Base-by-base conservation (phyloP, 2,113 vertebrate species). In the Verasper variegatus region DNA sequence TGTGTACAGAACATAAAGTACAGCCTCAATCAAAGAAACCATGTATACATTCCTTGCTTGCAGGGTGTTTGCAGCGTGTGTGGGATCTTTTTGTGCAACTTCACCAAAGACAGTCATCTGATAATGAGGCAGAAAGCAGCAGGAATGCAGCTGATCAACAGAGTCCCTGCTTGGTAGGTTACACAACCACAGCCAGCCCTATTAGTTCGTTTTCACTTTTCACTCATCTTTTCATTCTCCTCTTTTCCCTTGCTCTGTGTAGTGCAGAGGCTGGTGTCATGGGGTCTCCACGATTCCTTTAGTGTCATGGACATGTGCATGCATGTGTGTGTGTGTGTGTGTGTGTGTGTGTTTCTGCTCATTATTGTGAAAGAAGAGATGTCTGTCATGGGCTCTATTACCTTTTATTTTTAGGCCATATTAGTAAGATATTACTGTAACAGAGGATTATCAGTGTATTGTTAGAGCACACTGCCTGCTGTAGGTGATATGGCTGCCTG, bases 71-170 rank as follows among this genome's bases (percentile, higher is more conserved):
- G 42, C 24, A 17, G 57, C 66, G 64, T 65, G 17, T 10, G 54
- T 69, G 62, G 67, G 67, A 78, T 72, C 51, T 59, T 68, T 35
- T 17, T 61, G 61, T 62, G 68, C 55, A 47, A 61, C 49, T 68
- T 37, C 24, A 77, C 61, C 68, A 67, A 73, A 74, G 57, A 69
- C 60, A 77, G 54, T 81, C 55, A 73, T 68, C 60, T 64, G 62
- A 68, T 91, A 91, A 91, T 86, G 89, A 91, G 85, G 83, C 65
- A 81, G 72, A 78, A 81, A 79, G 37, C 82, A 87, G 85, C 78
- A 76, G 81, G 86, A 74, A 77, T 71, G 70, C 76, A 75, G 74
- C 70, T 73, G 72, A 90, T 87, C 83, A 85, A 74, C 84, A 51
- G 5, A 10, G 4, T 12, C 15, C 24, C 42, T 78, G 10, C 58